Percentiles rank a stretch among this genome's conserved stretches.
Conservation (phyloP, 2,888 invertebrate species). For the Clostera curtula region DNA sequence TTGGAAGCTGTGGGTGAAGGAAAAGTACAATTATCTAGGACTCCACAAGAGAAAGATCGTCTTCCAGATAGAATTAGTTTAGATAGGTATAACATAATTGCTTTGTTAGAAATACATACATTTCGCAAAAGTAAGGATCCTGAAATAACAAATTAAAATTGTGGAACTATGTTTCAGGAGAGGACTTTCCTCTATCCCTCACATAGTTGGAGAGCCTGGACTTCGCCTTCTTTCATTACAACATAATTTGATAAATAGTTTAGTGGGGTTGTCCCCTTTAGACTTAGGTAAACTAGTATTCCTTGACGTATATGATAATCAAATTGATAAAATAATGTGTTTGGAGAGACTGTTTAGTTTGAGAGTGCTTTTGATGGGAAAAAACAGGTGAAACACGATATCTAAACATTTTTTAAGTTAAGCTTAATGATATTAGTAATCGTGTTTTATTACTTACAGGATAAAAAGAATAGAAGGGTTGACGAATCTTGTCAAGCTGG, state of each 20-base stretch:
- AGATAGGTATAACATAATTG: conserved; percentile 75
- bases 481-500: conserved; percentile 81
- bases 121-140: background rate
- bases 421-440: background rate
- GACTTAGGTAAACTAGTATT: conserved; percentile 88
- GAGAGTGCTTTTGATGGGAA: conserved; percentile 91
- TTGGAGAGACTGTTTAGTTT: conserved; percentile 85
- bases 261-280: conserved; percentile 75
- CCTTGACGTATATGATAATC: conserved; percentile 95
- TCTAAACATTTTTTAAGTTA: background rate
- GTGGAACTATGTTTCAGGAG: conserved; percentile 60
- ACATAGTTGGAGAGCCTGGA: conserved; percentile 86
- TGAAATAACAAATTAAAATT: background rate
- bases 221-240: conserved; percentile 91
- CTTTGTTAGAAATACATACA: background rate
- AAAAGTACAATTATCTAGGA: conserved; percentile 80
- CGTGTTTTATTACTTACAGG: conserved; percentile 61
- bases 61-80: conserved; percentile 92
- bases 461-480: conserved; percentile 87
- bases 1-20: conserved; percentile 79
- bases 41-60: conserved; percentile 85
- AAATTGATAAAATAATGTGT: conserved; percentile 89
- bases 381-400: conserved; percentile 84
- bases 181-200: conserved; percentile 88
- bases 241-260: conserved; percentile 89